A percentile compares a stretch with the other conserved stretches of the same genome.
These are phyloP conservation scores for Synaphobranchus kaupii DNA, from an alignment of 2,797 vertebrate genomes.

Conservation along the genomic window DNA sequence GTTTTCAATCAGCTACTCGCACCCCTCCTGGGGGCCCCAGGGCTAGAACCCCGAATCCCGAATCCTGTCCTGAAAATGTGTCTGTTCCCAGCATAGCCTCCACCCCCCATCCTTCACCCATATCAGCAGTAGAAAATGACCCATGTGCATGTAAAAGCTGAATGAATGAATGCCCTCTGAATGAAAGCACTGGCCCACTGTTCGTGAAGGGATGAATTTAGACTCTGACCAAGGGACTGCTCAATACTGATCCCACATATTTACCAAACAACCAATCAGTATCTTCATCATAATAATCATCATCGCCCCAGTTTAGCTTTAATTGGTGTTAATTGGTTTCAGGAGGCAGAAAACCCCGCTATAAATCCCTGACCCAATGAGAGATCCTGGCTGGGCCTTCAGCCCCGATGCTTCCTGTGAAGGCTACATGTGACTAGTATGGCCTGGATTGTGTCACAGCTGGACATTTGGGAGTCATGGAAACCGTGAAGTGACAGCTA, in stretches of 20 bases:
- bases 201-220: too few relatives aligned
- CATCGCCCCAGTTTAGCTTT: background rate
- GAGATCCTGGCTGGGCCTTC: background rate
- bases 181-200: too few relatives aligned
- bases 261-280: too few relatives aligned
- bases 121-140: background rate
- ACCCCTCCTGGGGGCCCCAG: background rate
- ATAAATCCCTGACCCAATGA: background rate
- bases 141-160: too few relatives aligned
- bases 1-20: conserved; percentile 36
- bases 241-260: too few relatives aligned
- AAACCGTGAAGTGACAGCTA: background rate
- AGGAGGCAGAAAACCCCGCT: too few relatives aligned
- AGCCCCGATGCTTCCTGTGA: background rate
- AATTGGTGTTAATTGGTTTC: too few relatives aligned
- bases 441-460: background rate
- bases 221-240: too few relatives aligned
- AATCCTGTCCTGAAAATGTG: background rate
- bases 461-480: background rate
- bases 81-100: background rate
- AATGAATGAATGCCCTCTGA: background rate
- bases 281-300: background rate
- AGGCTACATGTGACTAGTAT: background rate
- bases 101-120: background rate
- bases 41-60: background rate